These are phyloP conservation scores for Apistogramma diplotaenia DNA, from an alignment of 2,113 vertebrate genomes.

Conservation along the genomic window DNA sequence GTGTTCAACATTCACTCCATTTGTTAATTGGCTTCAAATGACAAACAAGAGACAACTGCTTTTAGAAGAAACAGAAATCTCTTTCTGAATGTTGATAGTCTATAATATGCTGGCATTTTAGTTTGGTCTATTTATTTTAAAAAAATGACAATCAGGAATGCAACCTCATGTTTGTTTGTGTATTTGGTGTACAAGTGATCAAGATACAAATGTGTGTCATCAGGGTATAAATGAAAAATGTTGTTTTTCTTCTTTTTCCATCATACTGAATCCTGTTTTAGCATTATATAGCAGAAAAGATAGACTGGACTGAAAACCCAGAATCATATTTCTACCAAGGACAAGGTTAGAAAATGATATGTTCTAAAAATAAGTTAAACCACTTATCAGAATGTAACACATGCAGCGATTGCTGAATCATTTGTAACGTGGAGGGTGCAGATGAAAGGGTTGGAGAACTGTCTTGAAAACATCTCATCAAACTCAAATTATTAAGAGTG, in stretches of 20 bases:
- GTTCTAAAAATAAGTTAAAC: not conserved
- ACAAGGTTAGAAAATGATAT: not conserved
- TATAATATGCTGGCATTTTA: not conserved
- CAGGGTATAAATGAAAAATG: not conserved
- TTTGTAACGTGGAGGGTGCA: not conserved
- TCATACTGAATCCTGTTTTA: not conserved
- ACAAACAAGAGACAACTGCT: no score
- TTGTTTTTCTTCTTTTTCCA: not conserved
- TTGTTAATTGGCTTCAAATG: no score
- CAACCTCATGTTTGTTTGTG: not conserved
- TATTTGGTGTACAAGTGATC: no score
- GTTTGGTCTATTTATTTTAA: no score
- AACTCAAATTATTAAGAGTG: conserved; percentile 21
- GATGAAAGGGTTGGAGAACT: conserved; percentile 7
- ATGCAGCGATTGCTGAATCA: not conserved
- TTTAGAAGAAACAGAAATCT: not conserved
- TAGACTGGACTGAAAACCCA: not conserved
- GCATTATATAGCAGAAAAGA: not conserved
- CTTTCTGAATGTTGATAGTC: not conserved
- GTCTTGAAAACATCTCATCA: conserved; percentile 18
- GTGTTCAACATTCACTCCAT: no score
- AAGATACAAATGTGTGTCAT: not conserved
- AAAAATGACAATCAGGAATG: not conserved
- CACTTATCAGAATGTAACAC: not conserved
- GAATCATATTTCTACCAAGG: not conserved